Percentiles rank a stretch among this genome's conserved stretches.
Conservation (phyloP, 2,888 invertebrate species). For the Brachylomia viminalis region DNA sequence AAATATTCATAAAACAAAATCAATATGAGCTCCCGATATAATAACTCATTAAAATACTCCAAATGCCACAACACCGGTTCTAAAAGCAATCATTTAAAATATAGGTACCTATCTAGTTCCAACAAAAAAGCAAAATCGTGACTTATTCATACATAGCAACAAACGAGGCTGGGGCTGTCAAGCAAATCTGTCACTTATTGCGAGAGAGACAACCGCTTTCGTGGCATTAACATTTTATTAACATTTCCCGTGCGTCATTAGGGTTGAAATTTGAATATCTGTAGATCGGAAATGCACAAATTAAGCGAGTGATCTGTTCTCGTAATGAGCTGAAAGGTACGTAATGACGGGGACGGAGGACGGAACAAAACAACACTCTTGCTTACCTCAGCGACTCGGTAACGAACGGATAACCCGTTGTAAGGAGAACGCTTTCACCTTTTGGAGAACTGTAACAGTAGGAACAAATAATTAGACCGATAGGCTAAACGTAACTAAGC, state of each 20-base stretch:
- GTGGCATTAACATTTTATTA: slow-evolving; percentile 90
- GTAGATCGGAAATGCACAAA: slow-evolving; percentile 90
- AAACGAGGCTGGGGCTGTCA: slow-evolving; percentile 87
- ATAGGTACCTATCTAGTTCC: slow-evolving; percentile 71
- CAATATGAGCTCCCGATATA: slow-evolving; percentile 53
- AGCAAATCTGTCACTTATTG: slow-evolving; percentile 90
- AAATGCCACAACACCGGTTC: slow-evolving; percentile 66
- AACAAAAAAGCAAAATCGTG: slow-evolving; percentile 87
- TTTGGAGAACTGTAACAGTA: slow-evolving; percentile 9
- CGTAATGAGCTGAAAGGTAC: slow-evolving; percentile 89
- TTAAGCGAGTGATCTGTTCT: slow-evolving; percentile 90
- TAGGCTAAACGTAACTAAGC: neutral
- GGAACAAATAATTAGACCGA: neutral
- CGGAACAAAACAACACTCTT: slow-evolving; percentile 88
- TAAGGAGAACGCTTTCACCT: slow-evolving; percentile 74
- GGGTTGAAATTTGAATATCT: slow-evolving; percentile 90
- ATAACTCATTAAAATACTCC: slow-evolving; percentile 67
- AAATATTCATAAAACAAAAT: slow-evolving; percentile 58
- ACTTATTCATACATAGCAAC: slow-evolving; percentile 87
- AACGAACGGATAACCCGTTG: slow-evolving; percentile 73
- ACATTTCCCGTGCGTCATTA: slow-evolving; percentile 90
- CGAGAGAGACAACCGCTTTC: slow-evolving; percentile 84
- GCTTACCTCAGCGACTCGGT: slow-evolving; percentile 85
- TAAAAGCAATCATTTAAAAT: slow-evolving; percentile 68
- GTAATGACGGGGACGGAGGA: slow-evolving; percentile 85